Evolutionary conservation across 2,797 vertebrate genomes (phyloP).

Genomic region (Helarctos malayanus): DNA sequence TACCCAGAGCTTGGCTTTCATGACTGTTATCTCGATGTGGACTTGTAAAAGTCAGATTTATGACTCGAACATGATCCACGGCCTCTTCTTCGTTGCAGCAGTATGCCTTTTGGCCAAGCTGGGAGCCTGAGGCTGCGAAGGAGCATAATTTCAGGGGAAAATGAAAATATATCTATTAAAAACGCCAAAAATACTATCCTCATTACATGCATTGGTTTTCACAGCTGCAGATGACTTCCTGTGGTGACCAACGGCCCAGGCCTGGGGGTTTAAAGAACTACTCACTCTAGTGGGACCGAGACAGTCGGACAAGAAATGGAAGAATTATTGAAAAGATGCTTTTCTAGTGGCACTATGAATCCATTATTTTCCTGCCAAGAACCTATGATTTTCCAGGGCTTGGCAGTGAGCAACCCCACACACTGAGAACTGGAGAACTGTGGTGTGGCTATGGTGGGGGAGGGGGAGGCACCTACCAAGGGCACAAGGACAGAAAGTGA

Average conservation of each 20-base stretch:
- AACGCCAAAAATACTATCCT: neutral
- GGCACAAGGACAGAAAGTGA: neutral
- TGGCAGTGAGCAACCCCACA: neutral
- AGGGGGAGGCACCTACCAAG: neutral
- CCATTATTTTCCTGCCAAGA: conserved; percentile 22
- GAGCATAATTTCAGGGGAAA: conserved; percentile 13
- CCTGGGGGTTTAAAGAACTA: neutral
- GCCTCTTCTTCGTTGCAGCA: conserved; percentile 14
- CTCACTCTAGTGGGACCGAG: neutral
- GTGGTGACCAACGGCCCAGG: neutral
- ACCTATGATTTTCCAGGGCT: neutral
- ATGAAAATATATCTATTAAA: conserved; percentile 44
- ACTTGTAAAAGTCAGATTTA: conserved; percentile 55
- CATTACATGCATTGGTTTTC: neutral
- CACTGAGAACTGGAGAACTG: neutral
- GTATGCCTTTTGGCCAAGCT: conserved; percentile 38
- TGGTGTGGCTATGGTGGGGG: neutral
- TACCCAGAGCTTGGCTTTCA: conserved; percentile 21
- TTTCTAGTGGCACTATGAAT: neutral
- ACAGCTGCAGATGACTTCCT: conserved; percentile 31
- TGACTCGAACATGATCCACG: conserved; percentile 21
- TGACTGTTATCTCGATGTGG: neutral
- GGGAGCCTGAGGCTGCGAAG: conserved; percentile 12
- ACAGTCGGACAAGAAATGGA: neutral
- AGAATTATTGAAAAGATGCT: neutral